Percentiles rank a stretch among this genome's conserved stretches.
These are phyloP conservation scores for Zeugodacus cucurbitae DNA, from an alignment of 1,140 invertebrate species.

Conservation along the genomic window DNA sequence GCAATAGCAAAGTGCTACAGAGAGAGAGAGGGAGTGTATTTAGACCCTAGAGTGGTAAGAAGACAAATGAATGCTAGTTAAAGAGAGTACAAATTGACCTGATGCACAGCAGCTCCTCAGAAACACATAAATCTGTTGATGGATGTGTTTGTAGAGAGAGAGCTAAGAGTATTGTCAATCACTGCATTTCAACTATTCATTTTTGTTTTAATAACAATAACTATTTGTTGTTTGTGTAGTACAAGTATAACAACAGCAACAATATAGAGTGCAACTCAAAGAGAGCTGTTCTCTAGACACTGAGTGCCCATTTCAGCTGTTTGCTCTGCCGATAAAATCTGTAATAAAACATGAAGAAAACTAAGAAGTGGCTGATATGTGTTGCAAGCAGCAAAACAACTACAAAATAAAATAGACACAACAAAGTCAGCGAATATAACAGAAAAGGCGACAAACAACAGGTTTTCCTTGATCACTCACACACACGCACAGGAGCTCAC, in stretches of 20 bases:
- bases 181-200: too few species aligned
- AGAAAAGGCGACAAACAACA: conserved; percentile 6
- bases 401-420: too few species aligned
- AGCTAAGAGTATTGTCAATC: too few species aligned
- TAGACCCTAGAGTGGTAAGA: too few species aligned
- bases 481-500: neutral
- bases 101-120: neutral
- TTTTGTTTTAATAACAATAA: neutral
- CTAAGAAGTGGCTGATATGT: neutral
- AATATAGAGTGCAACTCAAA: neutral
- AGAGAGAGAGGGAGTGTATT: neutral
- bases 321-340: neutral
- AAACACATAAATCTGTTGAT: neutral
- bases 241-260: neutral
- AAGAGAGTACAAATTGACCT: neutral
- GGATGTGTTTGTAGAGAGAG: neutral
- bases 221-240: neutral
- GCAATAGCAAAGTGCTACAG: neutral
- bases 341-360: neutral
- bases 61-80: too few species aligned
- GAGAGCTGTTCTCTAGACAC: neutral
- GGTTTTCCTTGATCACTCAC: neutral
- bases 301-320: neutral
- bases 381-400: neutral
- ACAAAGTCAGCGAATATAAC: neutral